Base-by-base conservation (phyloP, 2,113 vertebrate species). In the Fregata magnificens region DNA sequence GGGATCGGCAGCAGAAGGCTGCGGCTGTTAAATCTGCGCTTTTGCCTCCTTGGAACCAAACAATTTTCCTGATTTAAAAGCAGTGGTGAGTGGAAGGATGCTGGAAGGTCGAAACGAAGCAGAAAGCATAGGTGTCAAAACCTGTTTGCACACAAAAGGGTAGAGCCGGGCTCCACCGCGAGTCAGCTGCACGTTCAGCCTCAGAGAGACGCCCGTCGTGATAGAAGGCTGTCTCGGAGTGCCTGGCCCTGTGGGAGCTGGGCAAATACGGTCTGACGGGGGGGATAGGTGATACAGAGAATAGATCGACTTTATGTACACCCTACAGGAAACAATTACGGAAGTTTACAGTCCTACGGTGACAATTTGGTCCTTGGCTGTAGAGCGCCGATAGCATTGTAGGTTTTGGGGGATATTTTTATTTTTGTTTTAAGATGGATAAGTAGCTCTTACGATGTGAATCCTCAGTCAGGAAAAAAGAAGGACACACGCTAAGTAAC, bases 241-340 rank as follows among this genome's bases (percentile, higher is more conserved):
- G 32, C 53, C 52, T 58, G 69, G n/a, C 70, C 56, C 77, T 1
- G 5, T 8, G 56, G 42, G 34, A 53, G 25, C 56, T 45, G 40
- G 15, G 13, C 26, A 53, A 5, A 45, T 3, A 7, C 0, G 24
- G 36, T 78, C 50, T 82, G 87, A 8, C 0, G 0, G 8, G 24
- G 36, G 36, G 8, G 16, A 11, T 1, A 15, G 69, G 6, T 28
- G 38, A 1, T 28, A 3, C 49, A 7, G 70, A 4, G 20, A 14
- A 42, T 19, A n/a, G 58, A 34, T 25, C 0, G 3, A 16, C 56
- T 59, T 19, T 6, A 6, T 12, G 28, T 18, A 16, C 40, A 1
- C 0, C 0, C 1, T 5, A 5, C 18, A 19, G 28, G n/a, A 22
- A 45, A 4, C 12, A 10, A 22, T 21, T 21, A 7, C 10, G 20